Conservation (phyloP, 2,113 vertebrate genomes). For the Laticauda laticaudata region DNA sequence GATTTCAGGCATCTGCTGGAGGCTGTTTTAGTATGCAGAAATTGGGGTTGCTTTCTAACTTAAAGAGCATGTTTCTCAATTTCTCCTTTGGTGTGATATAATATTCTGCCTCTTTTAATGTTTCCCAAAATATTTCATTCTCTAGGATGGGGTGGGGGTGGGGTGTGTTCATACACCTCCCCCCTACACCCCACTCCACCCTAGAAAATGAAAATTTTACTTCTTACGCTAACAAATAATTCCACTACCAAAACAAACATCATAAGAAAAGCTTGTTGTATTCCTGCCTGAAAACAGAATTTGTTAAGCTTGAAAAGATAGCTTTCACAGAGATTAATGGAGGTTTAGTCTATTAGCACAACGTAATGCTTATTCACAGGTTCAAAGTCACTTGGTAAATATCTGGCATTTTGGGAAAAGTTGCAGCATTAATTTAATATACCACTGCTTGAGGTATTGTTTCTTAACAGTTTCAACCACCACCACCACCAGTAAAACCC, state of each 20-base stretch:
- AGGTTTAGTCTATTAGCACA: background rate
- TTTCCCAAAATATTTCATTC: no score
- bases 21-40: no score
- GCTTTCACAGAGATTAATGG: background rate
- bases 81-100: no score
- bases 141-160: no score
- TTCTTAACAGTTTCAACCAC: slow-evolving; percentile 1
- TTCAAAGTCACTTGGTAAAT: background rate
- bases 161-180: no score
- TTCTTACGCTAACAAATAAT: background rate
- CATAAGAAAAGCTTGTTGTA: background rate
- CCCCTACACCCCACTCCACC: no score
- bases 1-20: no score
- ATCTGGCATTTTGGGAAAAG: background rate
- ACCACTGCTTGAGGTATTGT: slow-evolving; percentile 26
- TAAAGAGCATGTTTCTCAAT: no score
- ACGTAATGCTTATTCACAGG: background rate
- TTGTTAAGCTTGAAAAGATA: background rate
- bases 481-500: background rate
- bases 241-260: background rate
- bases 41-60: no score
- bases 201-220: no score
- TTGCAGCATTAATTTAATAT: slow-evolving; percentile 23
- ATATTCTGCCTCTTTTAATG: no score
- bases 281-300: background rate